These are phyloP conservation scores for Steatornis caripensis DNA, from an alignment of 2,113 vertebrate species.

Conservation along the genomic window DNA sequence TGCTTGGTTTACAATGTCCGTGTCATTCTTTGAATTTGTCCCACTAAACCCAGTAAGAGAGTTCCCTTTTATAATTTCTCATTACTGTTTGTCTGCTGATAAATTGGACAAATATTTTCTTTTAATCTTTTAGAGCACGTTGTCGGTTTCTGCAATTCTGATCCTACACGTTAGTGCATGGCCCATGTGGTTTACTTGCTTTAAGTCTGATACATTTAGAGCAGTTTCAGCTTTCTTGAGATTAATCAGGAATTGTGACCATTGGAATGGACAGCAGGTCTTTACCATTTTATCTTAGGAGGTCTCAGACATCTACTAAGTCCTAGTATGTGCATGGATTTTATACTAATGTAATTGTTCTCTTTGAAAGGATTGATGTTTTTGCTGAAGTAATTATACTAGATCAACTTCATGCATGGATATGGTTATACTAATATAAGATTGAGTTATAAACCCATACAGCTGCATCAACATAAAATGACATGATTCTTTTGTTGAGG, in stretches of 20 bases:
- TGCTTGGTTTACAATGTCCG: background rate
- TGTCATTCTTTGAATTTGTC: background rate
- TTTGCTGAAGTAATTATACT: constrained; percentile 1
- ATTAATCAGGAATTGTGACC: background rate
- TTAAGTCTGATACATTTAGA: background rate
- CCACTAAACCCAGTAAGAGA: background rate
- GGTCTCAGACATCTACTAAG: background rate
- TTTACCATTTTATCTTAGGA: background rate
- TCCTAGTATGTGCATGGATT: background rate
- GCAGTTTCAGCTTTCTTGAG: background rate
- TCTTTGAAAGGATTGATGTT: background rate
- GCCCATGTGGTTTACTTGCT: background rate
- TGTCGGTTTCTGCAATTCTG: background rate
- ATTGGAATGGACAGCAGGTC: background rate
- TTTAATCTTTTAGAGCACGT: background rate
- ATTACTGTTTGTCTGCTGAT: background rate
- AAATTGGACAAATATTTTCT: background rate
- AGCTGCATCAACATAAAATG: background rate
- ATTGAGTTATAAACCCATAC: background rate
- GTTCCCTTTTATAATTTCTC: background rate
- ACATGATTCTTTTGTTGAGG: background rate
- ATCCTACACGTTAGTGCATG: background rate
- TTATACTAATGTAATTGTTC: background rate
- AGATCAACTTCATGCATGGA: background rate
- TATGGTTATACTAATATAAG: background rate